Conservation (phyloP, 2,113 vertebrate species). For the Ammodramus savannarum region DNA sequence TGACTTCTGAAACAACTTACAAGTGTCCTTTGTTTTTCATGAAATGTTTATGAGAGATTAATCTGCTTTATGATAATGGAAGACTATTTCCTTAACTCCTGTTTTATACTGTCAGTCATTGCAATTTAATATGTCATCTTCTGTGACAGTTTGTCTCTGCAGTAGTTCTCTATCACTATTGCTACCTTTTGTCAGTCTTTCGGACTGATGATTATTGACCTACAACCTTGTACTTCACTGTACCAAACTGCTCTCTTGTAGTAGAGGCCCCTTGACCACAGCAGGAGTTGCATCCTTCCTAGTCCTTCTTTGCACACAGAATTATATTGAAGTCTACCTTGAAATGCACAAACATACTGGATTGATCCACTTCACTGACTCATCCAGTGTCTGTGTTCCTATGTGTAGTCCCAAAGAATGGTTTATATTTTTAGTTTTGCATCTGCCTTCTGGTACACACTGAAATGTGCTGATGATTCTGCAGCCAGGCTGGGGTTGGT, state of each 20-base stretch:
- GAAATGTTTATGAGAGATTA: not conserved
- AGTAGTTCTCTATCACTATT: not conserved
- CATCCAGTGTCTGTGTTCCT: not conserved
- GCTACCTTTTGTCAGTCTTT: not conserved
- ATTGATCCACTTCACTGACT: not conserved
- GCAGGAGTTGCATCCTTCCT: not conserved
- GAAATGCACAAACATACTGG: not conserved
- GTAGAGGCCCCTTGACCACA: not conserved
- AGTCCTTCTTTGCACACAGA: not conserved
- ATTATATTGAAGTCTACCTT: not conserved
- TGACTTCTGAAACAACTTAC: not conserved
- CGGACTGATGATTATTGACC: not conserved
- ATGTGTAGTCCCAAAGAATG: not conserved
- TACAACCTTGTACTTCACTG: not conserved
- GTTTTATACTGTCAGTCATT: not conserved
- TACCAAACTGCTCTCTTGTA: not conserved
- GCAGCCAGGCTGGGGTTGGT: not conserved
- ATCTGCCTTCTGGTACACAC: not conserved
- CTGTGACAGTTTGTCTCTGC: not conserved
- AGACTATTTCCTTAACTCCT: not conserved
- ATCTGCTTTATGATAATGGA: not conserved
- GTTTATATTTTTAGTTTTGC: not conserved
- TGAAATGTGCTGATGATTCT: constrained; percentile 1
- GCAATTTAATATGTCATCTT: not conserved
- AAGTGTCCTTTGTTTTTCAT: not conserved